These are phyloP conservation scores for Smutsia temminckii DNA, from an alignment of 2,797 vertebrate species.

Conservation along the genomic window DNA sequence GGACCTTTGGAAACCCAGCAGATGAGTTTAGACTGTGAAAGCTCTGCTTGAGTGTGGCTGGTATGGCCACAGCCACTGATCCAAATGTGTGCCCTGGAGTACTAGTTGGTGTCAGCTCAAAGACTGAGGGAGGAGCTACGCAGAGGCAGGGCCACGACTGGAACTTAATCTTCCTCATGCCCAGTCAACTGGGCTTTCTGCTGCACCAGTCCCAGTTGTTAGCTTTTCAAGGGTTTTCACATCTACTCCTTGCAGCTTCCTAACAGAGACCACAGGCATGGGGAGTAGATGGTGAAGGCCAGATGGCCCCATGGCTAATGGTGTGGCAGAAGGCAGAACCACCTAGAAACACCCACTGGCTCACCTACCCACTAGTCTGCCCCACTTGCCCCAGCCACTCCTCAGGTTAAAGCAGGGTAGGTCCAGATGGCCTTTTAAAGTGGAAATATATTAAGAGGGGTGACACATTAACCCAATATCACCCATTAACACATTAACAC, in stretches of 20 bases:
- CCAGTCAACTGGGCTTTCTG: constrained; percentile 38
- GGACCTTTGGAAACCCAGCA: constrained; percentile 74
- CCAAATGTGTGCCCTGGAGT: constrained; percentile 61
- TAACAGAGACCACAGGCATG: neutral
- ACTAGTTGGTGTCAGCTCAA: constrained; percentile 46
- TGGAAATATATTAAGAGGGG: constrained; percentile 37
- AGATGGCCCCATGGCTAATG: neutral
- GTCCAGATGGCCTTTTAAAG: constrained; percentile 8
- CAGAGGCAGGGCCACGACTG: constrained; percentile 36
- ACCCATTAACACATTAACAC: constrained; percentile 33
- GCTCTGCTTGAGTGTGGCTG: neutral
- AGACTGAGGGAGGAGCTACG: constrained; percentile 49
- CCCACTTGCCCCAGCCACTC: neutral
- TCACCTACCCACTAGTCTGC: neutral
- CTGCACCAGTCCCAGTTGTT: neutral
- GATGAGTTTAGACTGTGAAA: constrained; percentile 58
- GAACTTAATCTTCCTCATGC: constrained; percentile 54
- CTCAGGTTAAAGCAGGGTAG: neutral
- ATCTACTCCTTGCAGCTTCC: neutral
- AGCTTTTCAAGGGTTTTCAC: neutral
- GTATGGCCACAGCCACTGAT: constrained; percentile 43
- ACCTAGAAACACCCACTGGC: neutral
- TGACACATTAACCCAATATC: constrained; percentile 24
- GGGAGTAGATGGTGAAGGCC: neutral
- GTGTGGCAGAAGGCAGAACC: neutral